Percentiles rank a stretch among this genome's conserved stretches.
These are phyloP conservation scores for Tetranychus truncatus DNA, from an alignment of 2,888 invertebrate genomes.

Conservation along the genomic window DNA sequence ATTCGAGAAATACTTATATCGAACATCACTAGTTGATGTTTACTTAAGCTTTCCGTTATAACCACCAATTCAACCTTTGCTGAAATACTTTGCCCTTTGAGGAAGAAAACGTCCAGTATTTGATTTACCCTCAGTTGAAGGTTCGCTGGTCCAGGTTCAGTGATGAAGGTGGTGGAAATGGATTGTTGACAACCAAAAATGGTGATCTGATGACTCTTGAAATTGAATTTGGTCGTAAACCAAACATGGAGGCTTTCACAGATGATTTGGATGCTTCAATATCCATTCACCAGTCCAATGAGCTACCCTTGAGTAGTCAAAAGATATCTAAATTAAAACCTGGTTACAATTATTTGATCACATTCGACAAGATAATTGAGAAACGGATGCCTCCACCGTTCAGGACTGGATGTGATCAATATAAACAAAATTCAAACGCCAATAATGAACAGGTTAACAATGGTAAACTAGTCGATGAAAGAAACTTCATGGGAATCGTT, in stretches of 20 bases:
- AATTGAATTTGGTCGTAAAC: neutral
- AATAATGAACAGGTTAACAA: neutral
- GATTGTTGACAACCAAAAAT: neutral
- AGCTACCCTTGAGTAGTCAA: neutral
- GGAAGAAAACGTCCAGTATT: neutral
- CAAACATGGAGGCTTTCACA: neutral
- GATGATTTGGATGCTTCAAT: too few relatives aligned
- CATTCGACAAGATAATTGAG: too few relatives aligned
- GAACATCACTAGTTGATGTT: neutral
- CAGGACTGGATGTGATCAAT: neutral
- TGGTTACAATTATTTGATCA: neutral
- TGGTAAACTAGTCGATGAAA: neutral
- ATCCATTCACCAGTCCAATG: neutral
- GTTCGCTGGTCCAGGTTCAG: neutral
- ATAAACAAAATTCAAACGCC: neutral
- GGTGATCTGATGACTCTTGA: neutral
- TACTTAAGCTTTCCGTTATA: neutral
- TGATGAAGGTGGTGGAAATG: neutral
- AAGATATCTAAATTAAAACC: conserved; percentile 11
- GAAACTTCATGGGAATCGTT: neutral
- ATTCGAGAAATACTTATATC: too few relatives aligned
- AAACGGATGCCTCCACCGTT: too few relatives aligned
- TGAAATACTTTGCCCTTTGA: neutral
- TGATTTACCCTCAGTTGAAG: neutral
- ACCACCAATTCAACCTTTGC: neutral